Base-by-base conservation (phyloP, 2,888 invertebrate species). In the Operophtera brumata region DNA sequence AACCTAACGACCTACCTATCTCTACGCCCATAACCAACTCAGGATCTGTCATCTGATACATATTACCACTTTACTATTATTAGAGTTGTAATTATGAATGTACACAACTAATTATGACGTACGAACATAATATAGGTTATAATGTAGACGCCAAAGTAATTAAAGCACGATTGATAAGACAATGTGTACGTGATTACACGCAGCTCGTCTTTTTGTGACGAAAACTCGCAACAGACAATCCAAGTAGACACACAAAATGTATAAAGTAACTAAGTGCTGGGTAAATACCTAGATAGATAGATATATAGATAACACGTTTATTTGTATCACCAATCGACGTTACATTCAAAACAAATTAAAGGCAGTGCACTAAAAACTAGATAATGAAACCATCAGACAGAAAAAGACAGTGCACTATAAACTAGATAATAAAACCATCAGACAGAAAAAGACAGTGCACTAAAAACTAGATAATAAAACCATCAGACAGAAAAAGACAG, bases 111-210 rank as follows among this genome's bases (percentile, higher is more conserved):
- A 56, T 56, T 41, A 45, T 52, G 56, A 56, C 47, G 56, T 56
- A 13, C 4, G 20, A 20, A 20, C 1, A 26, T 40, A 47, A 32
- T 54, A 32, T 32, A 46, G 49, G 42, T 54, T 49, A 37, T 36
- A 36, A 36, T 35, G 35, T 36, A 14, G 47, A 50, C 40, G 37
- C 60, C 61, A 53, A 72, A 67, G 66, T 69, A 69, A 71, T 72
- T 68, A 70, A 62, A 70, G 67, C 64, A 67, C 47, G 62, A 65
- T 69, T 62, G 84, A 85, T 86, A 85, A 81, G 71, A 66, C 72
- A 64, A 77, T 78, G 84, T 77, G 78, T 85, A 86, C 86, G 83
- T 86, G 84, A 84, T 84, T 77, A 32, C 39, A 56, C 51, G 52
- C 64, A 61, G 57, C 46, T 30, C 44, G 57, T 42, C 57, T 57